Evolutionary conservation across 2,797 vertebrate species (phyloP).

Genomic region (Poeciliopsis infans): DNA sequence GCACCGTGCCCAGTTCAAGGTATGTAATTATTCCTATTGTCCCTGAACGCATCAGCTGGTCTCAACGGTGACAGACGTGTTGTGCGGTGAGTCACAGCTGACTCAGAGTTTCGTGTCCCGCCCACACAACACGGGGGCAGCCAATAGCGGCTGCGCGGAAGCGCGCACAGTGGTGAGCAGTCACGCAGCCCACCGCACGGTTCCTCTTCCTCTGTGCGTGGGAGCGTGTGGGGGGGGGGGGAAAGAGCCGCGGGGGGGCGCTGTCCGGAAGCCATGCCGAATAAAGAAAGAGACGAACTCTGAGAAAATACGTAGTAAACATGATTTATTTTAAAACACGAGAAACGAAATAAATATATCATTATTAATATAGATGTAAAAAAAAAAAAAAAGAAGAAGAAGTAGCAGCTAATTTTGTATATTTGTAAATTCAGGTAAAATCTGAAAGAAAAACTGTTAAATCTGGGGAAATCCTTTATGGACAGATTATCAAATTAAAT

Average conservation of each 20-base stretch:
- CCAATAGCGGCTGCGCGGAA: not conserved
- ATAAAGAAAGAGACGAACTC: not conserved
- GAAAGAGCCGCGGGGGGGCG: not conserved
- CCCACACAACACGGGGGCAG: not conserved
- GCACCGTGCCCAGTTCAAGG: not conserved
- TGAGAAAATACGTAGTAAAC: not conserved
- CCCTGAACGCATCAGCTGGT: not conserved
- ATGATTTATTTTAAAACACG: not conserved
- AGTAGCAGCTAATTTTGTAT: not conserved
- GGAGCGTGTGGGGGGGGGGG: not conserved
- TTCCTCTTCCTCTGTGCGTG: not conserved
- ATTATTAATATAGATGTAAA: not conserved
- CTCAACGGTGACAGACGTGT: not conserved
- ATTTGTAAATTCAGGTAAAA: not conserved
- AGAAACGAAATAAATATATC: not conserved
- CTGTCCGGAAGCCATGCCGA: not conserved
- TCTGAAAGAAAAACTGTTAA: not conserved
- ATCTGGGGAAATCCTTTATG: not conserved
- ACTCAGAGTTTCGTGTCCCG: slow-evolving; percentile 7
- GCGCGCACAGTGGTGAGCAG: not conserved
- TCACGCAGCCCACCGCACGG: not conserved
- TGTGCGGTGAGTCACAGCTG: slow-evolving; percentile 6
- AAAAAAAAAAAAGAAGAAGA: no score
- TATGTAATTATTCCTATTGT: not conserved
- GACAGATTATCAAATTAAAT: not conserved